A percentile compares a stretch with the other conserved stretches of the same genome.
Evolutionary conservation across 2,888 invertebrate species (phyloP).

Genomic region (Scaptomyza flava): DNA sequence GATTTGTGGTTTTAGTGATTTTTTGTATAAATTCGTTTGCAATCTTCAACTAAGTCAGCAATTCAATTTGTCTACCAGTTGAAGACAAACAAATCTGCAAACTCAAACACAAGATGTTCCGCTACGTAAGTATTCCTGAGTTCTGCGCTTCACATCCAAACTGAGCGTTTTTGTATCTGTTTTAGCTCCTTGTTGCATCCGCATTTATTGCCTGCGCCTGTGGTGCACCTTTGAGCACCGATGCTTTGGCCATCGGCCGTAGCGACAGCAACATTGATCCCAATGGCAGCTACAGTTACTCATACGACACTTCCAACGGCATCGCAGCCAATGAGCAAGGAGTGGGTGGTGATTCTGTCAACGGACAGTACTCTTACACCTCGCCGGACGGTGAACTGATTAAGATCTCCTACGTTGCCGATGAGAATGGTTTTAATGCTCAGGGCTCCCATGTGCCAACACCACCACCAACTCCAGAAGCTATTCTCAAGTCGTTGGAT

Average conservation of each 20-base stretch:
- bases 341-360: constrained; percentile 85
- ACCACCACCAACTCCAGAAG: constrained; percentile 80
- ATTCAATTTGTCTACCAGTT: constrained; percentile 52
- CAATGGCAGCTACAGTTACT: constrained; percentile 84
- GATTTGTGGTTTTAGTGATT: constrained; percentile 42
- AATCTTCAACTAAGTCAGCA: constrained; percentile 45
- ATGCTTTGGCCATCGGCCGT: constrained; percentile 52
- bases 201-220: constrained; percentile 59
- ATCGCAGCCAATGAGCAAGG: constrained; percentile 86
- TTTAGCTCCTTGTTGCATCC: constrained; percentile 62
- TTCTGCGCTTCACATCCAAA: neutral
- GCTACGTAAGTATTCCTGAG: constrained; percentile 62
- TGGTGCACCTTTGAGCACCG: constrained; percentile 40
- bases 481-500: constrained; percentile 73
- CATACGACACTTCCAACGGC: constrained; percentile 86
- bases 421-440: constrained; percentile 81
- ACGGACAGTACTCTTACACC: constrained; percentile 66
- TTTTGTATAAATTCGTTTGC: constrained; percentile 59
- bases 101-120: constrained; percentile 61
- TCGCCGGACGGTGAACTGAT: constrained; percentile 79
- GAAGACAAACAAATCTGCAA: constrained; percentile 30
- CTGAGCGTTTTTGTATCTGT: neutral
- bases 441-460: constrained; percentile 76
- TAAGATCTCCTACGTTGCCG: constrained; percentile 71
- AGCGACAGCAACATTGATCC: constrained; percentile 53